These are phyloP conservation scores for Drosophila funebris DNA, from an alignment of 1,140 invertebrate genomes.

Conservation along the genomic window DNA sequence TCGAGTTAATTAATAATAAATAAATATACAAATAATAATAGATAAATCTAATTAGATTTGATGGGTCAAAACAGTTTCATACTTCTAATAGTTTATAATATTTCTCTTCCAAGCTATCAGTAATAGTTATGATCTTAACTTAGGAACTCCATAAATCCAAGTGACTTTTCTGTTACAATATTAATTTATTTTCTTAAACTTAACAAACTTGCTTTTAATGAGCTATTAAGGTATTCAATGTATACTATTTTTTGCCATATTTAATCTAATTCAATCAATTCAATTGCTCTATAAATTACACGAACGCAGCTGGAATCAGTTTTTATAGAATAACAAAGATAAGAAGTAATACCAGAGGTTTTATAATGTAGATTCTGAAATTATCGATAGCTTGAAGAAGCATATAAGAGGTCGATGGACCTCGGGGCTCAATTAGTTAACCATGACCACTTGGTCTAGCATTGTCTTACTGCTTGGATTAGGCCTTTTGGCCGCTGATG, in stretches of 20 bases:
- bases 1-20: too few relatives aligned
- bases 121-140: too few relatives aligned
- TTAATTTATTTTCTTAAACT: background rate
- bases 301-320: conserved; percentile 6
- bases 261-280: conserved; percentile 1
- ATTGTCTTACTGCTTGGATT: conserved; percentile 50
- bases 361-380: conserved; percentile 43
- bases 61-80: too few relatives aligned
- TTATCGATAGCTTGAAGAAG: conserved; percentile 10
- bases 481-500: conserved; percentile 52
- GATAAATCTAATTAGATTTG: too few relatives aligned
- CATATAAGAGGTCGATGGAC: conserved; percentile 55
- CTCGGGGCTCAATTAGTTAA: conserved; percentile 40
- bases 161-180: background rate
- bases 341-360: conserved; percentile 48
- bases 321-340: conserved; percentile 33
- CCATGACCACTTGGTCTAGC: conserved; percentile 54
- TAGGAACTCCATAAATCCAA: too few relatives aligned
- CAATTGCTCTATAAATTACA: conserved; percentile 14
- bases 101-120: too few relatives aligned
- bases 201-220: background rate
- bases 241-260: background rate
- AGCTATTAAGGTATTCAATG: background rate
- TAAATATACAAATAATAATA: too few relatives aligned
- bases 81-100: too few relatives aligned